Evolutionary conservation across 2,113 vertebrate genomes (phyloP).

Genomic region (cat (Felis catus)): F.catus_Fca126_mat1.0 CM031420.1:32539001-32539500

Average conservation of each 20-base stretch:
- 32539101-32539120: slow-evolving; percentile 69
- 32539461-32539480: slow-evolving; percentile 29
- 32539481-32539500: not conserved
- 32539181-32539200: slow-evolving; percentile 70
- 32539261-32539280: slow-evolving; percentile 70
- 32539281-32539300: slow-evolving; percentile 69
- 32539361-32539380: not conserved
- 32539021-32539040: slow-evolving; percentile 57
- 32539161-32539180: slow-evolving; percentile 58
- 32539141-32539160: slow-evolving; percentile 32
- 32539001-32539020: slow-evolving; percentile 40
- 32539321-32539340: slow-evolving; percentile 29
- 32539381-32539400: slow-evolving; percentile 28
- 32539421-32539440: not conserved
- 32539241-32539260: slow-evolving; percentile 31
- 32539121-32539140: slow-evolving; percentile 53
- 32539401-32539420: slow-evolving; percentile 52
- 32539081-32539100: slow-evolving; percentile 76
- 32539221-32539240: slow-evolving; percentile 73
- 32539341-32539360: slow-evolving; percentile 13
- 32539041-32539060: slow-evolving; percentile 65
- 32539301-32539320: not conserved
- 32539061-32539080: slow-evolving; percentile 65
- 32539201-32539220: slow-evolving; percentile 67
- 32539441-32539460: slow-evolving; percentile 11